A percentile compares a stretch with the other conserved stretches of the same genome.
phyloP scores from a whole-genome alignment of 2,888 invertebrate genomes.

The Macrosiphum euphorbiae region DNA sequence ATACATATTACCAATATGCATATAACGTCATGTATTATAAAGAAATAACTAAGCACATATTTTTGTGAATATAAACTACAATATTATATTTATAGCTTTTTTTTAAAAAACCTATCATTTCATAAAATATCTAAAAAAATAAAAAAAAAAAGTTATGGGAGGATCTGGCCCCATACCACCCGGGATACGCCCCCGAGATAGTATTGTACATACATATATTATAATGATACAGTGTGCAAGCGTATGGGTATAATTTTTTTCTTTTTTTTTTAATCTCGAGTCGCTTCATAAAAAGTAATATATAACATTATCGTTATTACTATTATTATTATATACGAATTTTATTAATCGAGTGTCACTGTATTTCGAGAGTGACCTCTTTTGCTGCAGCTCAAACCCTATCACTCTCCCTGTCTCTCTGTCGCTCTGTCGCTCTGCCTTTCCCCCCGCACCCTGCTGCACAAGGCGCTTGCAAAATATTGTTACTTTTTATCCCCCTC shows the following conservation, averaged over 20 bases:
- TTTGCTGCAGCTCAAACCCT: neutral
- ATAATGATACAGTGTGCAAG: neutral
- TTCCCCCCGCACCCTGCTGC: neutral
- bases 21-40: neutral
- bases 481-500: neutral
- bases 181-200: neutral
- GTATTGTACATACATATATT: neutral
- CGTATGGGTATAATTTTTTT: neutral
- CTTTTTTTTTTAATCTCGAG: neutral
- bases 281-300: neutral
- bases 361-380: neutral
- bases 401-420: neutral
- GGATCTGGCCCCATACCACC: neutral
- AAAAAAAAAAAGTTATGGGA: neutral
- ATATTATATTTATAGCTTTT: neutral
- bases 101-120: neutral
- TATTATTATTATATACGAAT: neutral
- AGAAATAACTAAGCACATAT: neutral
- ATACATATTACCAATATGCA: neutral
- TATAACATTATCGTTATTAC: neutral
- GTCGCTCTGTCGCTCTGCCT: too few species aligned
- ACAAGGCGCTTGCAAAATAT: neutral
- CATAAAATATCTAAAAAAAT: neutral
- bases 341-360: conserved; percentile 46
- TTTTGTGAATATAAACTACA: neutral